Base-by-base conservation (phyloP, 1,140 invertebrate genomes). In the Aphidius gifuensis region DNA sequence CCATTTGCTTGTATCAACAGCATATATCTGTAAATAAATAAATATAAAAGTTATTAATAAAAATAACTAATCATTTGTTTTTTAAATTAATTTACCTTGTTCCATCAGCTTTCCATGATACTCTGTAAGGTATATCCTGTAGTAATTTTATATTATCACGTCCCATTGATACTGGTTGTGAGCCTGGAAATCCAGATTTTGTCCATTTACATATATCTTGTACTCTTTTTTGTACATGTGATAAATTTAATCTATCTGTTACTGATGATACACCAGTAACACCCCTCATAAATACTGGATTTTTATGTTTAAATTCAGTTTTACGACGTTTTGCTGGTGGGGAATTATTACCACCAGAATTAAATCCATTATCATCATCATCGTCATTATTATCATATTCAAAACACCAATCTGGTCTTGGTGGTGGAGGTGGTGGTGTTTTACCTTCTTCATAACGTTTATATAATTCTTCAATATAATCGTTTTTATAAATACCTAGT, bases 61-160 rank as follows among this genome's bases (percentile, higher is more conserved):
- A 42, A 42, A 55, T 42, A n/a, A 43, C 43, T 4, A 43, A 43
- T 16, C 16, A 16, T 16, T 16, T 16, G 16, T 16, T 16, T 16
- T 16, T 16, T 0, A 16, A 16, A 16, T 16, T 16, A 16, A 16
- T 16, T 61, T 9, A 92, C 87, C 96, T 88, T 11, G 91, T 94
- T 38, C 98, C 98, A 81, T 99, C 98, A 11, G 98, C 98, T 78
- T 99, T 99, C 97, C 97, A 99, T 1, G 96, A 99, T 5, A 99
- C 97, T 74, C 88, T 88, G 73, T 99, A 99, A 0, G 90, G 90
- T 74, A 93, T 93, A 64, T 89, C 72, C 50, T 84, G 79, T 2
- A 99, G 77, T 8, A 90, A 83, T 49, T 78, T 81, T 9, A 99
- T 83, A 80, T 99, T 99, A 1, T 86, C 73, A 4, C 82, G 77